Evolutionary conservation across 2,113 vertebrate genomes (phyloP), one percentile per base, ranked within the genome.

Genomic region (Salvelinus fontinalis): DNA sequence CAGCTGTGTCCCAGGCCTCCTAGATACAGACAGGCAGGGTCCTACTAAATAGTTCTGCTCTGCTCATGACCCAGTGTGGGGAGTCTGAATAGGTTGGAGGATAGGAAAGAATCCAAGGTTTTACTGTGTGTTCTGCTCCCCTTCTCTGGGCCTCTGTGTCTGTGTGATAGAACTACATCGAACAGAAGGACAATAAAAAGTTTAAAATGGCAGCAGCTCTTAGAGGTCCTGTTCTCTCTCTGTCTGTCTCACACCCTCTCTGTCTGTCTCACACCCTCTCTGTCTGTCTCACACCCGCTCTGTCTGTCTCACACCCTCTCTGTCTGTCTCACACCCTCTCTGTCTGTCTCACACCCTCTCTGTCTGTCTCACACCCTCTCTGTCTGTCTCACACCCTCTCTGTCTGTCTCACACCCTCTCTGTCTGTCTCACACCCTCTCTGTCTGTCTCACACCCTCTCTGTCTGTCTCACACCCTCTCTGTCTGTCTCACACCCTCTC

Each of bases 41-140:
- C 79, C 84, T 71, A 78, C 39, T 0, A 70, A 54, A 14, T 54
- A 54, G 51, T 54, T 54, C 76, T 79, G 74, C 64, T 12, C 75
- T 48, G 71, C 39, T 72, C 76, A 88, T 88, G 89, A 90, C 85
- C 34, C 6, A 34, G 34, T 8, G 6, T 34, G 34, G 6, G 34
- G 34, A 34, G 34, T 34, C 34, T 34, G 34, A 34, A 34, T 34
- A 34, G 34, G 34, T 34, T 34, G 34, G 34, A 34, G 34, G 34
- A 34, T 34, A 34, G 7, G 34, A 34, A 34, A 7, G 6, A 34
- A 7, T 88, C 84, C 75, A 79, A 80, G 80, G 81, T 85, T 29
- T 77, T 73, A 73, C 44, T 74, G 66, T 74, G 26, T 71, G 24
- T 29, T 24, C 24, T 22, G 78, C 26, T 76, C 60, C 69, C 48